Evolutionary conservation across 2,888 invertebrate genomes (phyloP).

Genomic region (Melipona beecheii): DNA sequence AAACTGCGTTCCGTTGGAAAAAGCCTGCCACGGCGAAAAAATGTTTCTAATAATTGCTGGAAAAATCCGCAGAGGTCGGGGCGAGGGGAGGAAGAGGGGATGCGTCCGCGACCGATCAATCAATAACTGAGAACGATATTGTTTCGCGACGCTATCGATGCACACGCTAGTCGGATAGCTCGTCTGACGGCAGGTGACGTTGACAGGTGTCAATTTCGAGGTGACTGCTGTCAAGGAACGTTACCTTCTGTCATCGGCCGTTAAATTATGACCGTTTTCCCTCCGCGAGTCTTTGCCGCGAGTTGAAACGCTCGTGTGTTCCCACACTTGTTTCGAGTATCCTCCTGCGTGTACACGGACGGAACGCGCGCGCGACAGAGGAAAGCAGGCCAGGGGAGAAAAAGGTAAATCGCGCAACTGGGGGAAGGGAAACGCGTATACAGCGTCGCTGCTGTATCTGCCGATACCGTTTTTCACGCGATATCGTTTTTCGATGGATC

Average conservation of each 20-base stretch:
- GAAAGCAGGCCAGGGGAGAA: background rate
- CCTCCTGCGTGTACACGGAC: background rate
- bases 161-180: slow-evolving; percentile 19
- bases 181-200: slow-evolving; percentile 16
- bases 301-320: background rate
- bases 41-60: slow-evolving; percentile 19
- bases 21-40: background rate
- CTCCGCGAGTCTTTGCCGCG: slow-evolving; percentile 17
- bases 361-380: background rate
- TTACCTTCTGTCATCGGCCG: slow-evolving; percentile 24
- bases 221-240: slow-evolving; percentile 34
- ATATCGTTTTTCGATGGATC: slow-evolving; percentile 44
- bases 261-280: slow-evolving; percentile 11
- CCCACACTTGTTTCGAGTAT: slow-evolving; percentile 12
- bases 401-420: slow-evolving; percentile 5
- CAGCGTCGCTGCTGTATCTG: background rate
- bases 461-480: background rate
- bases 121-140: slow-evolving; percentile 37
- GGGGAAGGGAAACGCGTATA: background rate
- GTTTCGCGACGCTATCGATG: slow-evolving; percentile 32
- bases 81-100: too few species aligned
- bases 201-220: slow-evolving; percentile 44
- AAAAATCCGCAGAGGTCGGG: background rate
- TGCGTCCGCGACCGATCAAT: slow-evolving; percentile 12
- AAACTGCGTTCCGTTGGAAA: background rate